A percentile compares a stretch with the other conserved stretches of the same genome.
phyloP scores from a whole-genome alignment of 2,113 vertebrate genomes.

The Caranx ignobilis region DNA sequence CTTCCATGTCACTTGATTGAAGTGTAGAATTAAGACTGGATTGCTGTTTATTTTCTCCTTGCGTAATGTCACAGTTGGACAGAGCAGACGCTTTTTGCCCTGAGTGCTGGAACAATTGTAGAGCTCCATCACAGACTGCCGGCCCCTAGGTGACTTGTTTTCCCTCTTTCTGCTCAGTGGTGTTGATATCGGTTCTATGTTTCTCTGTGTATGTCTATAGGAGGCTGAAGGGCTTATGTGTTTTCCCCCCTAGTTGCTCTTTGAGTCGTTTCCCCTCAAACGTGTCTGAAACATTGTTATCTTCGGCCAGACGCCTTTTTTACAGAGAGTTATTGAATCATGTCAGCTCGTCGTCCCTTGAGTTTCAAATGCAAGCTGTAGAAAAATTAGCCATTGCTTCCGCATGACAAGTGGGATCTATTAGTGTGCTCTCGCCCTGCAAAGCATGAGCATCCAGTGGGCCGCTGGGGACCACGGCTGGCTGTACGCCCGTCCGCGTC shows the following conservation, averaged over 20 bases:
- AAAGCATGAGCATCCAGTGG: constrained; percentile 76
- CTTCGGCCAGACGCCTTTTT: constrained; percentile 76
- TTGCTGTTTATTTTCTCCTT: constrained; percentile 60
- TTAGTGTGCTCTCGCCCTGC: constrained; percentile 81
- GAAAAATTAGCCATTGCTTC: constrained; percentile 84
- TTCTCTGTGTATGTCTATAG: constrained; percentile 67
- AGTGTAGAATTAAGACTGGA: constrained; percentile 60
- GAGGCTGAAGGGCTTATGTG: constrained; percentile 74
- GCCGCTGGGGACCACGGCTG: constrained; percentile 69
- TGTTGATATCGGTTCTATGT: constrained; percentile 70
- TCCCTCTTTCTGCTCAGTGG: constrained; percentile 66
- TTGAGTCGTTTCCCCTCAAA: constrained; percentile 79
- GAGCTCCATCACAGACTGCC: constrained; percentile 58
- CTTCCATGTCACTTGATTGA: constrained; percentile 63
- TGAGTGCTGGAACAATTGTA: constrained; percentile 56
- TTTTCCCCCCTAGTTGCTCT: constrained; percentile 78
- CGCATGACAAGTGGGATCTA: constrained; percentile 85
- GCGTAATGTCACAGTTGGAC: constrained; percentile 66
- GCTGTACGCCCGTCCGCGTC: constrained; percentile 66
- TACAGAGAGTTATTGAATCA: constrained; percentile 80
- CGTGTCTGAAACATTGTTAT: constrained; percentile 79
- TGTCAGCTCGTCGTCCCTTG: constrained; percentile 75
- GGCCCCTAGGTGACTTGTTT: constrained; percentile 68
- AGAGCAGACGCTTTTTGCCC: constrained; percentile 55
- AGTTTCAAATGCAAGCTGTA: constrained; percentile 81